Evolutionary conservation across 1,140 invertebrate species (phyloP), one percentile per base, ranked within the genome.

Genomic region (Drosophila triauraria): DNA sequence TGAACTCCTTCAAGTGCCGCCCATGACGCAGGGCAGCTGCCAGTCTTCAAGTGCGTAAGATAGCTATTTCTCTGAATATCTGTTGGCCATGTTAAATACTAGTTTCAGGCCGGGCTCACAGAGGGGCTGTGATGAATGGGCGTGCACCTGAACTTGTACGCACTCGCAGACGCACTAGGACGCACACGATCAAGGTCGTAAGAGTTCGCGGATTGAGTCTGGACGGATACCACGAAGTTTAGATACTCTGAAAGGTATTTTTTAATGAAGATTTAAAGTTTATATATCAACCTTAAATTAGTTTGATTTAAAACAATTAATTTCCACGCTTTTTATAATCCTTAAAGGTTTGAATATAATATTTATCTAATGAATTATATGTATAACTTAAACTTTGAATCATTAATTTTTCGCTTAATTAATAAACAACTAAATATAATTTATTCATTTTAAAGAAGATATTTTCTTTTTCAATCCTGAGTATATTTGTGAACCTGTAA

Each of bases 121-220:
- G 48, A 23, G 46, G 17, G 50, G 44, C 50, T 35, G 53, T 23
- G 23, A 38, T 40, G n/a, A 46, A 62, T 63, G 75, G 64, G 80
- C 78, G 53, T 80, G 83, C 58, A 80, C 84, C 83, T 88, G 84
- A 88, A 88, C 83, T 87, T 87, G 84, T 56, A 56, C 58, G 63
- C 59, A 63, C 67, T 56, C 48, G 53, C 75, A 68, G 58, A 78
- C 75, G 65, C 65, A 78, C 59, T 77, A 62, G 70, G 13, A 56
- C 35, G 53, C 53, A 25, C 83, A 75, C 10, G 40, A 43, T 86
- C 71, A 87, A 84, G 83, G 83, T 71, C 69, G 48, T n/a, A 10
- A 35, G 57, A 54, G 63, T 27, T 65, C 23, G 60, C 62, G 35
- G 43, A 56, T 43, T 47, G 8, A 57, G n/a, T 25, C 12, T 4